phyloP scores from a whole-genome alignment of 2,797 vertebrate species.

The Eulemur coronatus region DNA sequence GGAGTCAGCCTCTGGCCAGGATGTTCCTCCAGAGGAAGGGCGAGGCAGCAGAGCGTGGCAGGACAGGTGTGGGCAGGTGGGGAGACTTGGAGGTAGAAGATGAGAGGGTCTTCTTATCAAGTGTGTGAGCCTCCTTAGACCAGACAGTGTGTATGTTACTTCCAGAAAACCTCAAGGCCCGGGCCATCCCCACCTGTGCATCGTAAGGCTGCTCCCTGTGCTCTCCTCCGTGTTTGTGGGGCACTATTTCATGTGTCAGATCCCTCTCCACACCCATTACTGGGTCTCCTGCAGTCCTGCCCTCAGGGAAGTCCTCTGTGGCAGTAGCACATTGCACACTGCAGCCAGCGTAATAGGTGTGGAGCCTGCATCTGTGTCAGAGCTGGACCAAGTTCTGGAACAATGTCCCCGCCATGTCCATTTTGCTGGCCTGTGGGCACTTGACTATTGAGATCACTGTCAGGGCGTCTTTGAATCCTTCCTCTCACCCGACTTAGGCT shows the following conservation, averaged over 20 bases:
- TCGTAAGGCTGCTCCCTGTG: background rate
- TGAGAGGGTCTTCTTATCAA: background rate
- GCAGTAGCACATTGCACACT: rapidly evolving
- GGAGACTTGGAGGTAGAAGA: rapidly evolving
- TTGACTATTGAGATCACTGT: background rate
- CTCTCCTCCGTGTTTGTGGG: background rate
- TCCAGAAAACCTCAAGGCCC: background rate
- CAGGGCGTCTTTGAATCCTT: background rate
- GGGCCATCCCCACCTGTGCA: rapidly evolving
- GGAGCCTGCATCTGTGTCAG: background rate
- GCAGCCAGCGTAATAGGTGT: background rate
- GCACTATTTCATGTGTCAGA: background rate
- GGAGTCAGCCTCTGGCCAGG: background rate
- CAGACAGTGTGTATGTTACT: rapidly evolving
- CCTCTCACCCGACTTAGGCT: background rate
- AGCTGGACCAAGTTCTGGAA: background rate
- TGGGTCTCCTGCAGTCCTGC: background rate
- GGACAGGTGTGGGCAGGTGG: background rate
- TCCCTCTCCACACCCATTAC: background rate
- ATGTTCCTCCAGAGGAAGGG: background rate
- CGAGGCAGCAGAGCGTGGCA: background rate
- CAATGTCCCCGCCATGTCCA: rapidly evolving
- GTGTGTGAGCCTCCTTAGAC: background rate
- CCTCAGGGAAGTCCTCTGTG: background rate
- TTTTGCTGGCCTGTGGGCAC: too few relatives aligned